A percentile compares a stretch with the other conserved stretches of the same genome.
Evolutionary conservation across 2,113 vertebrate genomes (phyloP).

Genomic region (Axis porcinus): DNA sequence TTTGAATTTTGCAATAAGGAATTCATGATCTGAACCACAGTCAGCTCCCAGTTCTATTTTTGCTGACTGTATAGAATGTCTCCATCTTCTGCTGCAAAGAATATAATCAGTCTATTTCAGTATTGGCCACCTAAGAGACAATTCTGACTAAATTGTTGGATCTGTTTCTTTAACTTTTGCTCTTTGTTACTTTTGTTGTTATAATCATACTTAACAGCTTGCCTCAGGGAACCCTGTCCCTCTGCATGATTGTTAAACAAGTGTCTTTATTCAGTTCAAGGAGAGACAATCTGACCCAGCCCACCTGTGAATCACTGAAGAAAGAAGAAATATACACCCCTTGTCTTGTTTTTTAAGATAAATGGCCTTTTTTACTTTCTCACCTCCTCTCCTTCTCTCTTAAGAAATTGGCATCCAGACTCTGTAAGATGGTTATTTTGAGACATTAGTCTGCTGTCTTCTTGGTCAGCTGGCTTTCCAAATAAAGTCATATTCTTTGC

Average conservation of each 20-base stretch:
- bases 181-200: not conserved
- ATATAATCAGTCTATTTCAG: not conserved
- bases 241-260: not conserved
- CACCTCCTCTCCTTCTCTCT: not conserved
- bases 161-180: not conserved
- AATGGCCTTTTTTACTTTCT: not conserved
- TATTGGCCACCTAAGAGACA: not conserved
- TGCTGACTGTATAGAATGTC: not conserved
- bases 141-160: not conserved
- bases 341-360: not conserved
- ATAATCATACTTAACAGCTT: not conserved
- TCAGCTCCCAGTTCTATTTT: not conserved
- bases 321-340: not conserved
- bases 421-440: not conserved
- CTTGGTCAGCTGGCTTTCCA: not conserved
- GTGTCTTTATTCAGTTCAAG: not conserved
- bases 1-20: not conserved
- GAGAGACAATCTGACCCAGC: not conserved
- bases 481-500: not conserved
- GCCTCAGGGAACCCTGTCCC: not conserved
- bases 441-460: not conserved
- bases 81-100: not conserved
- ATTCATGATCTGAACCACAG: not conserved
- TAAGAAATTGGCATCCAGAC: not conserved
- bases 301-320: not conserved